phyloP scores from a whole-genome alignment of 1,140 invertebrate genomes.

The Diorhabda sublineata region DNA sequence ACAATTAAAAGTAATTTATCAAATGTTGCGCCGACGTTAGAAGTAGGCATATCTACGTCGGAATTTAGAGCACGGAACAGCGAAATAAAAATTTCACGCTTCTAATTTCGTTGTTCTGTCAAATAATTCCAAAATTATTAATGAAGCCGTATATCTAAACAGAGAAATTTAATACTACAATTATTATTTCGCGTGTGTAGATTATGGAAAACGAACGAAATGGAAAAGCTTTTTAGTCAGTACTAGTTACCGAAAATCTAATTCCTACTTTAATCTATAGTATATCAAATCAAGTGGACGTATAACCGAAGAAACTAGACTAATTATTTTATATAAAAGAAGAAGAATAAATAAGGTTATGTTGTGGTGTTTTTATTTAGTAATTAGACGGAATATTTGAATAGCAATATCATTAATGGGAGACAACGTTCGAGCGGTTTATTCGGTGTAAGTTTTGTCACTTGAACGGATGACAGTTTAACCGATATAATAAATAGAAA shows the following conservation, averaged over 20 bases:
- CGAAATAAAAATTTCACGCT: neutral
- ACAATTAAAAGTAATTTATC: neutral
- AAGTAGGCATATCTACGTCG: neutral
- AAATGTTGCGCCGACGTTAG: neutral
- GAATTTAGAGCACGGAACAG: neutral
- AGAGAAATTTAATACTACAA: neutral
- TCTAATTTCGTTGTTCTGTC: neutral
- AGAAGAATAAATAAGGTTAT: too few species aligned
- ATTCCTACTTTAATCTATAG: too few species aligned
- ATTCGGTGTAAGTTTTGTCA: neutral
- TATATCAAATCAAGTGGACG: too few species aligned
- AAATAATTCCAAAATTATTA: constrained; percentile 1
- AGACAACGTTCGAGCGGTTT: too few species aligned
- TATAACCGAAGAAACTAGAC: too few species aligned
- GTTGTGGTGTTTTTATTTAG: too few species aligned
- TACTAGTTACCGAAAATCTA: too few species aligned
- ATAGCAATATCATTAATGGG: too few species aligned
- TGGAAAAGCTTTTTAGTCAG: neutral
- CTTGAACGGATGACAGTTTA: neutral
- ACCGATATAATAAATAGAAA: neutral
- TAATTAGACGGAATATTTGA: too few species aligned
- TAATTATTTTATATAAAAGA: too few species aligned
- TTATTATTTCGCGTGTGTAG: neutral
- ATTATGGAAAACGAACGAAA: neutral
- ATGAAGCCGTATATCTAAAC: neutral